Evolutionary conservation across 2,113 vertebrate species (phyloP).

Genomic region (Neoarius graeffei): DNA sequence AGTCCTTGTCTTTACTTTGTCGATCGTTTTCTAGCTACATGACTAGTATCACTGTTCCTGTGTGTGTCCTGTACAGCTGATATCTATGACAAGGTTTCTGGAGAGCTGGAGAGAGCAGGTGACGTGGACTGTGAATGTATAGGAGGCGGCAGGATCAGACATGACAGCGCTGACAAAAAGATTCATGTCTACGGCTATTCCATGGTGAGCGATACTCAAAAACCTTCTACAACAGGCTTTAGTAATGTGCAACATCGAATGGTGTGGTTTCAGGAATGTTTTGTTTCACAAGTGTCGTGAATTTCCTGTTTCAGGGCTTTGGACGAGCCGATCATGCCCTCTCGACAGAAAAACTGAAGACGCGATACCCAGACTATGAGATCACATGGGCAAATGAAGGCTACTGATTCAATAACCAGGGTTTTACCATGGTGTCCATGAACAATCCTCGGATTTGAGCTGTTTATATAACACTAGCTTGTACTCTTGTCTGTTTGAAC

Average conservation of each 20-base stretch:
- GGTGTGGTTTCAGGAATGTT: background rate
- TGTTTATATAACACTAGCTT: background rate
- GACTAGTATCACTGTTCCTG: background rate
- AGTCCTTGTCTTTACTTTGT: background rate
- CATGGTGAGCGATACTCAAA: constrained; percentile 70
- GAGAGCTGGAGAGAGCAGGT: constrained; percentile 76
- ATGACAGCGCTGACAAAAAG: constrained; percentile 77
- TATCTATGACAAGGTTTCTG: constrained; percentile 83
- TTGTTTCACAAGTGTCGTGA: background rate
- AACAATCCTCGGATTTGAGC: background rate
- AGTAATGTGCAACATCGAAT: background rate
- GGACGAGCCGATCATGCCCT: constrained; percentile 86
- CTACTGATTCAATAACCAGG: constrained; percentile 72
- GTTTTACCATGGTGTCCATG: background rate
- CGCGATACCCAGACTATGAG: constrained; percentile 81
- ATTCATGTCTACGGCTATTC: constrained; percentile 94
- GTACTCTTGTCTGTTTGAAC: background rate
- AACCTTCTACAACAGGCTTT: background rate
- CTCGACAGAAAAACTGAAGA: constrained; percentile 85
- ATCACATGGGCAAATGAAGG: constrained; percentile 93
- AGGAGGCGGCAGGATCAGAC: constrained; percentile 86
- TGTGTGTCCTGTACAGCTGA: constrained; percentile 73
- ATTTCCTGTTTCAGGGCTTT: constrained; percentile 78
- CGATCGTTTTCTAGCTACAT: background rate
- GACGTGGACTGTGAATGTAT: constrained; percentile 83